Conservation (phyloP, 2,888 invertebrate genomes). For the Harmothoe impar region DNA sequence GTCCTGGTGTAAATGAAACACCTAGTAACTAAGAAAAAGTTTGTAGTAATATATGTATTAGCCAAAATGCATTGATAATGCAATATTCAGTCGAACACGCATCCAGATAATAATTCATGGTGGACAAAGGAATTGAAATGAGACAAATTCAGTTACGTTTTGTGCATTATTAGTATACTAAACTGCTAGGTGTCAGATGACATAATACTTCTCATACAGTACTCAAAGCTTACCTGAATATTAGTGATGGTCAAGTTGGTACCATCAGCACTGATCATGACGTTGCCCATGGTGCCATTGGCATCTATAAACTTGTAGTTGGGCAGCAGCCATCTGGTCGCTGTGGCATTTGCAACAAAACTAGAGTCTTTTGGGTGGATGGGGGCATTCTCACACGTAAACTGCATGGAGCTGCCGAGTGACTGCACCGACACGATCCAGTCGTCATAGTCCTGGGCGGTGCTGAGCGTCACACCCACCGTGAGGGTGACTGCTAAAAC, state of each 20-base stretch:
- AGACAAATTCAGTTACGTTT: no score
- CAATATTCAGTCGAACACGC: no score
- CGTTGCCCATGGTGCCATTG: background rate
- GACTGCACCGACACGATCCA: conserved; percentile 31
- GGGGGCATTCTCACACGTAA: background rate
- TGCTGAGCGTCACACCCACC: background rate
- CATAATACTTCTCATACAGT: no score
- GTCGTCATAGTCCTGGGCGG: conserved; percentile 46
- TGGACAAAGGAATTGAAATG: no score
- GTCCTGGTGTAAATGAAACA: no score
- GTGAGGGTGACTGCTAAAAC: background rate
- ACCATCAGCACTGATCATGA: background rate
- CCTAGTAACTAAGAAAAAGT: no score
- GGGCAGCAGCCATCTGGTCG: conserved; percentile 39
- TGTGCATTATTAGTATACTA: no score
- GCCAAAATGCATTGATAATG: no score
- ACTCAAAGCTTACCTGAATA: background rate
- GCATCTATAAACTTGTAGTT: background rate
- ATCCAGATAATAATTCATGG: no score
- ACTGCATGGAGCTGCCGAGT: background rate
- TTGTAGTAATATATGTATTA: no score
- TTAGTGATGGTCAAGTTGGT: conserved; percentile 15
- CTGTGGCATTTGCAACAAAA: conserved; percentile 25
- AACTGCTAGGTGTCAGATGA: no score
- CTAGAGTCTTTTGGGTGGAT: background rate